Conservation (phyloP, 1,140 invertebrate species). For the Drosophila parabipectinata region DNA sequence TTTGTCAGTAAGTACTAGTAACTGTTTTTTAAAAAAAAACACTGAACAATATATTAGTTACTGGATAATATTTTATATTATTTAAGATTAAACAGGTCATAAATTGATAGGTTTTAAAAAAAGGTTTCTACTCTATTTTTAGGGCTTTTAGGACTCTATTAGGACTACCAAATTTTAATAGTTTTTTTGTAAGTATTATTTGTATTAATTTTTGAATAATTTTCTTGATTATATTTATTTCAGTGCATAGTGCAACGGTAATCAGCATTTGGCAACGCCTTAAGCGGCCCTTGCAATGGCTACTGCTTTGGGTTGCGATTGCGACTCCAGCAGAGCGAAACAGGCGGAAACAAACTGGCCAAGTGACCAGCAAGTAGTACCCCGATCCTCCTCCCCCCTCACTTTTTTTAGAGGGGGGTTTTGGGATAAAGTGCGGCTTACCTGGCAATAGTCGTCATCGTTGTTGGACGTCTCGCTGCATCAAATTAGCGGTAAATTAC, state of each 20-base stretch:
- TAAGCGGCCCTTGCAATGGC: constrained; percentile 17
- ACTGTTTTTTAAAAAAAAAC: background rate
- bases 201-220: background rate
- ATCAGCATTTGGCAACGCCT: constrained; percentile 40
- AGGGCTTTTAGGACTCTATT: too few species aligned
- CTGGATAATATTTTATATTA: too few species aligned
- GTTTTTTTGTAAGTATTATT: background rate
- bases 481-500: constrained; percentile 81
- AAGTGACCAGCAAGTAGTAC: constrained; percentile 37
- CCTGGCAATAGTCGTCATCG: constrained; percentile 29
- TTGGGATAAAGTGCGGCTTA: background rate
- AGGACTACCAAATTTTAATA: too few species aligned
- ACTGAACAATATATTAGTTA: background rate
- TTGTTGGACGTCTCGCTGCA: constrained; percentile 55
- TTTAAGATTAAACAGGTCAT: too few species aligned
- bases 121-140: too few species aligned
- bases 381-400: background rate
- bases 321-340: constrained; percentile 57
- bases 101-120: too few species aligned
- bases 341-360: constrained; percentile 62
- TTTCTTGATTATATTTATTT: background rate
- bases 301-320: constrained; percentile 7
- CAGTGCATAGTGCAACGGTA: constrained; percentile 40
- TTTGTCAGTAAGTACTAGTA: background rate
- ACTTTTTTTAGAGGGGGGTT: background rate